Base-by-base conservation (phyloP, 1,140 invertebrate species). In the Drosophila gunungcola region DNA sequence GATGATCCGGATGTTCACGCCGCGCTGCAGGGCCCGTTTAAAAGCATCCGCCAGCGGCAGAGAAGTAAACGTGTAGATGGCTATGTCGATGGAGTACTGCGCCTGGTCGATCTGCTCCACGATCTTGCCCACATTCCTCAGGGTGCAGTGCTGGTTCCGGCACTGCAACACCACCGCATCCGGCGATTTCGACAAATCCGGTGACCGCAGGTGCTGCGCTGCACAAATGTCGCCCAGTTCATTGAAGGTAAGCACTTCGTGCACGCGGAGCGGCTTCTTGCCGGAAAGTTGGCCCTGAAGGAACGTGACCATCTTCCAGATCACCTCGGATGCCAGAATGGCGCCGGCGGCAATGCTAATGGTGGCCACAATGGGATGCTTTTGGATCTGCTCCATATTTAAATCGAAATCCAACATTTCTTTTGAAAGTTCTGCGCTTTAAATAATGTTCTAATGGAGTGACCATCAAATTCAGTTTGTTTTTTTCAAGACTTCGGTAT, bases 31-130 rank as follows among this genome's bases (percentile, higher is more conserved):
- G 0, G 91, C 91, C 3, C 67, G 49, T 29, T 52, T 21, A 0
- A 91, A 13, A 0, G 82, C 82, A 0, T 61, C 3, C 12, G 43
- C 34, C 0, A 91, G 2, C 5, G 13, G 13, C 0, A 36, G 0
- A 0, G 60, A 56, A 1, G 88, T 82, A 3, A 92, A 77, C 0
- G 80, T 91, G 39, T 91, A 92, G 9, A 92, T 90, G 11, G 88
- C 81, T 5, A 88, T 39, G 25, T 92, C 91, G 2, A 92, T 74
- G 32, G 61, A 64, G 53, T 91, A 80, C 52, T 75, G 54, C 0
- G 91, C 91, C 25, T 58, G 32, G 36, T 91, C 63, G 3, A 92
- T 70, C 9, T 68, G 73, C 7, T 70, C 1, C 2, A 67, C 48
- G 3, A 92, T 54, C 48, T 54, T 63, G 1, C 34, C 36, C 1